Evolutionary conservation across 2,113 vertebrate genomes (phyloP).

Genomic region (Himantopus leucocephalus): DNA sequence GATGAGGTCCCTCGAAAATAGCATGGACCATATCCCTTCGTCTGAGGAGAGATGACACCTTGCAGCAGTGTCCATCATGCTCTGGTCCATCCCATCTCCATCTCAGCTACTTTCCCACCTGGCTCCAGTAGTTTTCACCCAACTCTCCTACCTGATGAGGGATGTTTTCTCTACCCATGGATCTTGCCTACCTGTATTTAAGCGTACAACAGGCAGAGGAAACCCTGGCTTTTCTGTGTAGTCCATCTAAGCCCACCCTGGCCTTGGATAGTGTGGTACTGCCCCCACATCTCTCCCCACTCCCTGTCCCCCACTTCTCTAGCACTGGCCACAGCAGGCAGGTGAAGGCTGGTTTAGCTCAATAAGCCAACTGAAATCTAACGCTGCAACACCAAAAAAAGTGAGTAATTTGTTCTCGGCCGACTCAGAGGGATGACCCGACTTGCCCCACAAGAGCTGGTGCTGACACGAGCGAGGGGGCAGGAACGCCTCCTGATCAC

Average conservation of each 20-base stretch:
- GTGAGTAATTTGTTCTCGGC: no score
- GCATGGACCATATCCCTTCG: not conserved
- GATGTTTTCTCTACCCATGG: not conserved
- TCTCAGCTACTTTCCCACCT: not conserved
- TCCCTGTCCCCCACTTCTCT: not conserved
- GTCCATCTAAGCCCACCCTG: not conserved
- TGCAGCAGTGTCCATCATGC: not conserved
- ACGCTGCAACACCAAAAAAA: no score
- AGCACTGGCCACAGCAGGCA: not conserved
- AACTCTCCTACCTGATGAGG: not conserved
- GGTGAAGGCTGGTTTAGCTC: not conserved
- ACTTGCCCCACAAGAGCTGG: no score
- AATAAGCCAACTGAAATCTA: no score
- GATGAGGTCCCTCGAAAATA: rapidly evolving
- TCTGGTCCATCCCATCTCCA: not conserved
- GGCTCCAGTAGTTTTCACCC: not conserved
- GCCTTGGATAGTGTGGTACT: not conserved
- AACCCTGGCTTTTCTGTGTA: not conserved
- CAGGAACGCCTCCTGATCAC: no score
- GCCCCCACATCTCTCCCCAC: not conserved
- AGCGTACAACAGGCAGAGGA: not conserved
- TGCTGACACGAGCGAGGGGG: no score
- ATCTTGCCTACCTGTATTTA: not conserved
- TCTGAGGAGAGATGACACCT: not conserved
- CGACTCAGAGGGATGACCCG: no score